Evolutionary conservation across 2,113 vertebrate species (phyloP).

Genomic region (Dipodomys spectabilis): DNA sequence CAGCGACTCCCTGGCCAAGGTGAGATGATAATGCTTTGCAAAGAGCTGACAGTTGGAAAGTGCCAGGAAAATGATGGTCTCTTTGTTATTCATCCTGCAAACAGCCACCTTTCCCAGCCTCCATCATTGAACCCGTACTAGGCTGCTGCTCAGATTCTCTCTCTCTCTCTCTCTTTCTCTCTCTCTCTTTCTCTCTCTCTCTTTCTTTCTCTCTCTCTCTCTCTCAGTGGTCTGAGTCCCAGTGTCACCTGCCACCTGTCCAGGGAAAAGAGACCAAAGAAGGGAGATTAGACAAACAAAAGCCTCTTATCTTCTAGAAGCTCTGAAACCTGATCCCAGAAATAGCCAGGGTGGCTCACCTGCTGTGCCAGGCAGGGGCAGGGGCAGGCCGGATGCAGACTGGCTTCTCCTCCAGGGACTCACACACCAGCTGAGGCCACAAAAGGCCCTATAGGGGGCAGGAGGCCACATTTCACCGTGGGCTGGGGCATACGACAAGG

Average conservation of each 20-base stretch:
- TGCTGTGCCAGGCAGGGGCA: constrained; percentile 1
- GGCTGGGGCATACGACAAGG: neutral
- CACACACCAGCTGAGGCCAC: neutral
- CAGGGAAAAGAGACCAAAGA: neutral
- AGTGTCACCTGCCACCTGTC: constrained; percentile 57
- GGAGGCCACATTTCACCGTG: neutral
- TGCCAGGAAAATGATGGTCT: accelerated
- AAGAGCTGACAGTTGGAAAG: neutral
- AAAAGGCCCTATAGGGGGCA: too few relatives aligned
- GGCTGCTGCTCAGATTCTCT: too few relatives aligned
- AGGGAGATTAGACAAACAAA: constrained; percentile 48
- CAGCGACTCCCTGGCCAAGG: accelerated
- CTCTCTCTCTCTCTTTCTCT: neutral
- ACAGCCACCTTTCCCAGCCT: too few relatives aligned
- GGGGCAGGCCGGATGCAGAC: neutral
- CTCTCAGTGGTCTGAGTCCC: neutral
- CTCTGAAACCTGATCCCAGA: constrained; percentile 64
- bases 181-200: too few relatives aligned
- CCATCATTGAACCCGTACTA: neutral
- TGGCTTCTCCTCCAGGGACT: neutral
- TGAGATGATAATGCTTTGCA: neutral
- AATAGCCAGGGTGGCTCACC: constrained; percentile 52
- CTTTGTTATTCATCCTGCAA: neutral
- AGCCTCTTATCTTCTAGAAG: constrained; percentile 36
- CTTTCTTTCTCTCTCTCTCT: neutral